A percentile compares a stretch with the other conserved stretches of the same genome.
These are phyloP conservation scores for Dicaeum eximium DNA, from an alignment of 2,113 vertebrate genomes.

Conservation along the genomic window DNA sequence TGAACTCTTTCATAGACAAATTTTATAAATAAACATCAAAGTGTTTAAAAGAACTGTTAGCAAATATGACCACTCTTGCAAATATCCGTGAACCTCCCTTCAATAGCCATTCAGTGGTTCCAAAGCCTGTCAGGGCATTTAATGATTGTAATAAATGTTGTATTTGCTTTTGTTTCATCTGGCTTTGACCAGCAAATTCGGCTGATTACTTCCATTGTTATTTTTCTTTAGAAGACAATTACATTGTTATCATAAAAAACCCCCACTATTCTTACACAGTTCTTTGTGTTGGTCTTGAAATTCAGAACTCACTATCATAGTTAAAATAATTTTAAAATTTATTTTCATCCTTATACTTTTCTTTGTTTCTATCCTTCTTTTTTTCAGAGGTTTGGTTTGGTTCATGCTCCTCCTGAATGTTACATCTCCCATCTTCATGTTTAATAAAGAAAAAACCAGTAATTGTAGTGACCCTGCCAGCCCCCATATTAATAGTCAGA, in stretches of 20 bases:
- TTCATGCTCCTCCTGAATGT: not conserved
- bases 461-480: not conserved
- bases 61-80: conserved; percentile 66
- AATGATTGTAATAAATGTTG: conserved; percentile 62
- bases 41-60: conserved; percentile 46
- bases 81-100: conserved; percentile 56
- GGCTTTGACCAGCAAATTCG: conserved; percentile 41
- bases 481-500: not conserved
- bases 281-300: conserved; percentile 16
- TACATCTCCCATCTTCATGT: not conserved
- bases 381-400: not conserved
- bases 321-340: not conserved
- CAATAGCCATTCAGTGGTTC: conserved; percentile 50
- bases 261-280: not conserved
- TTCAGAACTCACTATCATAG: not conserved
- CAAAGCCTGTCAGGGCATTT: conserved; percentile 61
- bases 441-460: not conserved
- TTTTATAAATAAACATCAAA: conserved; percentile 65
- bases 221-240: conserved; percentile 54
- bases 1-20: conserved; percentile 59
- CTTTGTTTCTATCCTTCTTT: not conserved
- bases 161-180: conserved; percentile 69
- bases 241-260: conserved; percentile 25
- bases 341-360: not conserved
- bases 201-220: conserved; percentile 43